These are phyloP conservation scores for Bubo scandiacus DNA, from an alignment of 2,113 vertebrate species.

Conservation along the genomic window DNA sequence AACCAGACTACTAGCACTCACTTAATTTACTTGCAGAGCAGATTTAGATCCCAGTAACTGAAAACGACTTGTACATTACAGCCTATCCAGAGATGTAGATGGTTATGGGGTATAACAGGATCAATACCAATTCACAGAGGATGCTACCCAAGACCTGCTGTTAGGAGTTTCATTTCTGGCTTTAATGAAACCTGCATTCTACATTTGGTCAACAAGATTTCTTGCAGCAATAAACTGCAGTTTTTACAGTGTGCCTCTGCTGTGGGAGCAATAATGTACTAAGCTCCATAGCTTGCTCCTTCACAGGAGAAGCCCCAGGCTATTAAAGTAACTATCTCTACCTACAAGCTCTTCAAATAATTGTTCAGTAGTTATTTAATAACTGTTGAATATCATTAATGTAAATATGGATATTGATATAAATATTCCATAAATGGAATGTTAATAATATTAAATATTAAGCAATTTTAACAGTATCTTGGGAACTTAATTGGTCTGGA, in stretches of 20 bases:
- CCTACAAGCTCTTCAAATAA: neutral
- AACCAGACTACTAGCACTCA: neutral
- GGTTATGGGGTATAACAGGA: neutral
- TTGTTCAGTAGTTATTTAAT: neutral
- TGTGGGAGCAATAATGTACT: constrained; percentile 1
- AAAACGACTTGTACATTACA: neutral
- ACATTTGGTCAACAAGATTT: constrained; percentile 46
- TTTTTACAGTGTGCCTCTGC: neutral
- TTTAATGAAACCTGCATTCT: constrained; percentile 54
- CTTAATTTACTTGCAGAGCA: neutral
- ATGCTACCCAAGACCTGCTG: neutral
- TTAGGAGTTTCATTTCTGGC: constrained; percentile 47
- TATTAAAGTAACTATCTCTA: neutral
- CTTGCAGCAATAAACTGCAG: constrained; percentile 45
- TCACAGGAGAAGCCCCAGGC: neutral
- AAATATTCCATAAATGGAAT: neutral
- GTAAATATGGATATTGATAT: neutral
- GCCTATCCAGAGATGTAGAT: neutral
- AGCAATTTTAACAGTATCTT: neutral
- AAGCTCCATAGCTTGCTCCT: neutral
- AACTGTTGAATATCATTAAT: neutral
- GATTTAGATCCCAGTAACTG: neutral
- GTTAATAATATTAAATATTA: neutral
- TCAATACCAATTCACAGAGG: constrained; percentile 59
- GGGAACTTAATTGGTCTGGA: neutral